Conservation (phyloP, 2,113 vertebrate genomes). For the Nibea albiflora region DNA sequence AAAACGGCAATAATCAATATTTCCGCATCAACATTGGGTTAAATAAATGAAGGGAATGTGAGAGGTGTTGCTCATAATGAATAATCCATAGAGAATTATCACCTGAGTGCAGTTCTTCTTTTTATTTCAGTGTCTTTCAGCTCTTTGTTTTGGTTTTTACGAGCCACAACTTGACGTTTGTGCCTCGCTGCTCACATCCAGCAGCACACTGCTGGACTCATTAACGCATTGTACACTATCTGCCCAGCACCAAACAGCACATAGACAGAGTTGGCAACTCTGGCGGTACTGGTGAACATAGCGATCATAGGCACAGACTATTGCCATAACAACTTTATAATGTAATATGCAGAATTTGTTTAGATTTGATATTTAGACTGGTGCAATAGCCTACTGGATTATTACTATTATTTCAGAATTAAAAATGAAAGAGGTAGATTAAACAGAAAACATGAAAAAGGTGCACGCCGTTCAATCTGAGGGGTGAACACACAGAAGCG, state of each 20-base stretch:
- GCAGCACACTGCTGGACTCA: not conserved
- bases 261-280: not conserved
- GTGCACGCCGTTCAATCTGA: constrained; percentile 6
- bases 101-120: not conserved
- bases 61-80: not conserved
- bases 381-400: not conserved
- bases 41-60: no score
- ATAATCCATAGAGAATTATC: not conserved
- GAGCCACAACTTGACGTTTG: not conserved
- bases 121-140: not conserved
- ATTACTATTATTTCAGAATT: not conserved
- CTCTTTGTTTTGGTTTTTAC: not conserved
- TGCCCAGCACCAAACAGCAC: not conserved
- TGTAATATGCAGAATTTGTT: no score
- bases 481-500: constrained; percentile 29
- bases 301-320: no score
- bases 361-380: no score
- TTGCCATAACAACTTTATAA: not conserved
- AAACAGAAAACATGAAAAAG: not conserved
- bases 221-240: not conserved
- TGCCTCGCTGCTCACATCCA: not conserved
- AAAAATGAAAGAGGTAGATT: not conserved
- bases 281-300: not conserved
- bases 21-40: not conserved
- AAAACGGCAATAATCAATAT: not conserved